Base-by-base conservation (phyloP, 2,797 vertebrate genomes). In the Microtus californicus region DNA sequence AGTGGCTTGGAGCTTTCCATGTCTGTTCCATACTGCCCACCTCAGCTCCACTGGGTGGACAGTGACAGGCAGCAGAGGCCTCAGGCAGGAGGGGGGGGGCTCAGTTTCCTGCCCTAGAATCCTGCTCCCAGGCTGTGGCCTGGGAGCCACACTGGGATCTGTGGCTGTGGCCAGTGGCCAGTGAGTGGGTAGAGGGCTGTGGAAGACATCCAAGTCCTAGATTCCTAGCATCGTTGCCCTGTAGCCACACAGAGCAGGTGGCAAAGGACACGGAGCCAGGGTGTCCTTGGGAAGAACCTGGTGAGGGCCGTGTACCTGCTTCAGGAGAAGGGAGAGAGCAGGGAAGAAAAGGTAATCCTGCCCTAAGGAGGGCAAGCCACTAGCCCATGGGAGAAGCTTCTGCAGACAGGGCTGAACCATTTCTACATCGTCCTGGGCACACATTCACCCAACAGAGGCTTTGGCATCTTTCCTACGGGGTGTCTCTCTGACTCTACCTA, bases 101-200 rank as follows among this genome's bases (percentile, higher is more conserved):
- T n/a, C 48, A 45, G 34, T 51, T 6, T 78, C 54, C 65, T 88
- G 76, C 65, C 11, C 12, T 37, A 59, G 86, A 13, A 48, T 45
- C 43, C 12, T 19, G 14, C 48, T 89, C 48, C 27, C 11, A 31
- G 43, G 15, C 6, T 21, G 10, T 5, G 27, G 21, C 3, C 9
- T 6, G 45, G 8, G 45, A 51, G n/a, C 17, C 15, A 40, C 17
- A 6, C 59, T 14, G 17, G 77, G 9, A 15, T 29, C 59, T 11
- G 0, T 0, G 0, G 43, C 15, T 6, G 5, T 5, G 45, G 10
- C 0, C 29, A 31, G 5, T 5, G 45, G 10, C 0, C 29, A 31
- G 29, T n/a, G 15, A 31, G 25, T 43, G 15, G 88, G 51, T 21
- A 2, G 56, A 56, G 69, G 56, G 21, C 51, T 1, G 45, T 14